Evolutionary conservation across 2,113 vertebrate genomes (phyloP), one percentile per base, ranked within the genome.

Genomic region (Pagrus major): DNA sequence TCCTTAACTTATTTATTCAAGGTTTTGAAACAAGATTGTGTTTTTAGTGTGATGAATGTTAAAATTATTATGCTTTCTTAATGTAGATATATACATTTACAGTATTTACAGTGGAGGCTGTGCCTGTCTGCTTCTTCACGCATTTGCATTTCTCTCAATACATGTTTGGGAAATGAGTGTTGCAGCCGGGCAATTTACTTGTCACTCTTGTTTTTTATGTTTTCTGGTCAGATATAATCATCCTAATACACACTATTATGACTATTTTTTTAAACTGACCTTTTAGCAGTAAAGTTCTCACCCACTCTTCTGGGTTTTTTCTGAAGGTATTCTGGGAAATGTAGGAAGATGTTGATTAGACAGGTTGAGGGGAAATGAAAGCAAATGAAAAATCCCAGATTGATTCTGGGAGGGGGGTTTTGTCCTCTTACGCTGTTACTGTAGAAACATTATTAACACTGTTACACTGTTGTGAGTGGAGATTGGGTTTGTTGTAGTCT

Each of bases 401-500:
- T 37, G 10, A 52, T 54, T 55, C 39, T 73, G 20, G 77, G 9
- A 61, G 12, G 1, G 7, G 25, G 51, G 8, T 16, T 61, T 61
- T 71, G n/a, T 66, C 15, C 76, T 71, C 11, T n/a, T 14, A 35
- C 3, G 0, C 14, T 52, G 3, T 39, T 27, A 31, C 6, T 58
- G 3, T 41, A 56, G 20, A 16, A 41, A 70, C 64, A 75, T 14
- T 27, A 55, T 39, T 18, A 35, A 67, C 37, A 60, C 14, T n/a
- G 11, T 37, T n/a, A 54, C 37, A 52, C 18, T 18, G 20, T 29
- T 27, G 33, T 29, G 41, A 37, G 59, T 9, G 0, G 15, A 69
- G 47, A 49, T 71, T 51, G 25, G 20, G 16, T 64, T 71, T 87
- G 55, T 63, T 81, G 31, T 51, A 21, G 58, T 51, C 31, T 55